These are phyloP conservation scores for Cotesia glomerata DNA, from an alignment of 1,140 invertebrate genomes.

Conservation along the genomic window DNA sequence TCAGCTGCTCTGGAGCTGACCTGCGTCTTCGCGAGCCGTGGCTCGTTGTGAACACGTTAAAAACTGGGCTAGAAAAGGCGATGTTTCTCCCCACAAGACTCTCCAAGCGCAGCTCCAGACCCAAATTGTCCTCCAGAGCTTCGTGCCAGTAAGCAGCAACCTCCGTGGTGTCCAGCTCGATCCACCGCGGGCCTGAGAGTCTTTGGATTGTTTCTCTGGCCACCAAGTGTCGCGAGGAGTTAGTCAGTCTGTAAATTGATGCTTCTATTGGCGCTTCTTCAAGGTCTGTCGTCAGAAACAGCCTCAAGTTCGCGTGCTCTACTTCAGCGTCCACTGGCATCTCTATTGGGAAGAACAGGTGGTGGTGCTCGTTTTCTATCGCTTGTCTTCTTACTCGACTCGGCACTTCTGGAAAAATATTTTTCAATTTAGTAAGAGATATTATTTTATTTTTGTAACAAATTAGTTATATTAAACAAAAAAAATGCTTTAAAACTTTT, in stretches of 20 bases:
- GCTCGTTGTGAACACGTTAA: conserved; percentile 59
- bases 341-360: conserved; percentile 47
- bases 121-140: conserved; percentile 55
- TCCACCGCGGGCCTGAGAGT: conserved; percentile 52
- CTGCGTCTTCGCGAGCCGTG: conserved; percentile 28
- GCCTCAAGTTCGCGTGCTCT: conserved; percentile 46
- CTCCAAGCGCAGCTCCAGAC: conserved; percentile 56
- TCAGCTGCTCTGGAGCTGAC: conserved; percentile 47
- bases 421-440: too few relatives aligned
- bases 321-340: conserved; percentile 38
- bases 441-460: too few relatives aligned
- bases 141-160: conserved; percentile 63
- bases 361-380: conserved; percentile 23
- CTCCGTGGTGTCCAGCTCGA: conserved; percentile 66
- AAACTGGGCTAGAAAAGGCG: conserved; percentile 39
- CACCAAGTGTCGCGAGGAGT: conserved; percentile 18
- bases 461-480: too few relatives aligned
- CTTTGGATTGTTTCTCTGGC: conserved; percentile 1
- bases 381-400: not conserved
- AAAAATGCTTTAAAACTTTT: too few relatives aligned
- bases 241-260: conserved; percentile 30
- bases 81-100: conserved; percentile 51
- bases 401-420: too few relatives aligned
- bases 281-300: conserved; percentile 34
- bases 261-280: conserved; percentile 29